Percentiles rank a stretch among this genome's conserved stretches.
phyloP scores from a whole-genome alignment of 1,140 invertebrate species.

The Adelges cooleyi region DNA sequence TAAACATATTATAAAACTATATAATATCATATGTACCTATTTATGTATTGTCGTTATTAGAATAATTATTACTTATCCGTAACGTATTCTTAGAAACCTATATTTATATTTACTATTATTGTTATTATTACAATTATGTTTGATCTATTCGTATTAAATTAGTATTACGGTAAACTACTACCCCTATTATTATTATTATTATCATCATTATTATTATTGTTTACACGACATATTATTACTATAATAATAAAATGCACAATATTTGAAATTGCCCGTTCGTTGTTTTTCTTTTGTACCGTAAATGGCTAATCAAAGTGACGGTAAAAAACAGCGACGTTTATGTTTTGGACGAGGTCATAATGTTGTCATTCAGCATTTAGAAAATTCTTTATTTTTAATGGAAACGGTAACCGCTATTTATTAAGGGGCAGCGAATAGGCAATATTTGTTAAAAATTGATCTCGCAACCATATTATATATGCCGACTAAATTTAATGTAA shows the following conservation, averaged over 20 bases:
- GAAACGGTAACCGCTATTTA: no score
- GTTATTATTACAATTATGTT: not conserved
- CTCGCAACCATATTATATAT: no score
- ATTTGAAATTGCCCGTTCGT: no score
- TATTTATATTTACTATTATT: not conserved
- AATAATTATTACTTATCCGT: slow-evolving; percentile 6
- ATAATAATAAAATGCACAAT: slow-evolving; percentile 23
- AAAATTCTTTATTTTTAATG: no score
- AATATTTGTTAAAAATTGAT: no score
- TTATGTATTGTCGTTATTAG: not conserved
- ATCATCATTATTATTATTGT: slow-evolving; percentile 25
- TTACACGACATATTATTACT: slow-evolving; percentile 10
- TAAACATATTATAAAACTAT: not conserved
- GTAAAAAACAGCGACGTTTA: no score
- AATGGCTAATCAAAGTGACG: no score
- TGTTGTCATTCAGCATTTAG: no score
- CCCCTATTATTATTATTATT: slow-evolving; percentile 11
- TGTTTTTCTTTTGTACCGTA: no score
- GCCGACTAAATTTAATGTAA: no score
- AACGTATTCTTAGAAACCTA: not conserved
- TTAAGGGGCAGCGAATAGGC: no score
- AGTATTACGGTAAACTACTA: not conserved
- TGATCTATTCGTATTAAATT: not conserved
- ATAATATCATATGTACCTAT: not conserved
- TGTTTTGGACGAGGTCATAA: no score